These are phyloP conservation scores for Anisognathus igniventris DNA, from an alignment of 2,797 vertebrate genomes.

Conservation along the genomic window DNA sequence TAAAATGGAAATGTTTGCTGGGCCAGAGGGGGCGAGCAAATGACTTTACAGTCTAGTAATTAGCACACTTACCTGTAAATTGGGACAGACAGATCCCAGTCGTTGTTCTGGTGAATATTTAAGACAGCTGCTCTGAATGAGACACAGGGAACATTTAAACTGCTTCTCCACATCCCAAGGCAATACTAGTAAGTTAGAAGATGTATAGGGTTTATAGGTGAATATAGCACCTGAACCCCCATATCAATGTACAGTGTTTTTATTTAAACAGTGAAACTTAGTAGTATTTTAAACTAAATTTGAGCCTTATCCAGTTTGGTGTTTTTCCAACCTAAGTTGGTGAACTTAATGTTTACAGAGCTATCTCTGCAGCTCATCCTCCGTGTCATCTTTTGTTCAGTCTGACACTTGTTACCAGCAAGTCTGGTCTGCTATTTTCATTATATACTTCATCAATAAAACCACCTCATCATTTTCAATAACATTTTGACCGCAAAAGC, in stretches of 20 bases:
- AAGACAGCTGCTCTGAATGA: conserved; percentile 16
- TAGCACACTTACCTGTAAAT: conserved; percentile 10
- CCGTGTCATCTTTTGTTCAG: background rate
- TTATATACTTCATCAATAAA: background rate
- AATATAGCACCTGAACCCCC: background rate
- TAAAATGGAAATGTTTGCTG: conserved; percentile 44
- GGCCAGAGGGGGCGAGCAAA: conserved; percentile 49
- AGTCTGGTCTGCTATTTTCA: background rate
- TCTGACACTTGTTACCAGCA: background rate
- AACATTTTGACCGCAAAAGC: background rate
- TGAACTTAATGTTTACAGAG: background rate
- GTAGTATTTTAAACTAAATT: background rate
- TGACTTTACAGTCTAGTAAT: conserved; percentile 50
- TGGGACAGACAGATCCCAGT: conserved; percentile 30
- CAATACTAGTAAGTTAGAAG: background rate
- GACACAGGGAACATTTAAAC: background rate
- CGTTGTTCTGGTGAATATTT: conserved; percentile 37
- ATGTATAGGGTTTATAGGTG: background rate
- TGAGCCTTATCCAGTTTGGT: background rate
- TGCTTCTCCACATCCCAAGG: background rate
- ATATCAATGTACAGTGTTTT: background rate
- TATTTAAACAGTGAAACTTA: background rate
- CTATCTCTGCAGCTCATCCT: background rate
- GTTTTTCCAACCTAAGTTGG: background rate
- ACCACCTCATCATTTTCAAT: background rate